These are phyloP conservation scores for Acrocephalus kingi DNA, from an alignment of 2,113 vertebrate species.

Conservation along the genomic window DNA sequence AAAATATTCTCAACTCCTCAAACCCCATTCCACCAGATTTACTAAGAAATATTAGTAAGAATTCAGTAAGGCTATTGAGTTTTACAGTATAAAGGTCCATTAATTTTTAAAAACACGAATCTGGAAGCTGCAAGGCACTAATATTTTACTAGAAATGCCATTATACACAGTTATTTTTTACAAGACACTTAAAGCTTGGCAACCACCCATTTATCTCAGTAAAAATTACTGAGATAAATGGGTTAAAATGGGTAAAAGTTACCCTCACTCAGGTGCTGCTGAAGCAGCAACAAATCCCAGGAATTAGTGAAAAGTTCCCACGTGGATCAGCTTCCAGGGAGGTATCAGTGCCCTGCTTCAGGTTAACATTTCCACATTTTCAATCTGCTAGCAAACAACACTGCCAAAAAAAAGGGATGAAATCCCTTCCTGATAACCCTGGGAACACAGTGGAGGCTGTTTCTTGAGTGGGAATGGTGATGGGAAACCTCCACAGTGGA, in stretches of 20 bases:
- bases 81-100: not conserved
- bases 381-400: not conserved
- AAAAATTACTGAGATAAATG: not conserved
- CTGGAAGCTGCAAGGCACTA: not conserved
- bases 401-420: not conserved
- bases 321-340: not conserved
- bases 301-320: not conserved
- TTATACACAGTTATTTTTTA: not conserved
- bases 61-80: not conserved
- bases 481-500: not conserved
- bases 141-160: not conserved
- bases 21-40: not conserved
- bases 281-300: not conserved
- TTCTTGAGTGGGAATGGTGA: not conserved
- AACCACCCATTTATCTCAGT: not conserved
- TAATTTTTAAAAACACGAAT: not conserved
- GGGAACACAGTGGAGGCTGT: not conserved
- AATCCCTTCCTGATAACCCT: not conserved
- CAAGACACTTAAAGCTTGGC: not conserved
- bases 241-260: too few species aligned
- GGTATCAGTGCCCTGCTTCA: rapidly evolving
- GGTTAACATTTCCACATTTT: not conserved
- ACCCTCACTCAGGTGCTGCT: not conserved
- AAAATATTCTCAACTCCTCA: not conserved
- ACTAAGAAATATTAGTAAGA: not conserved